Percentiles rank a stretch among this genome's conserved stretches.
Evolutionary conservation across 2,888 invertebrate species (phyloP).

Genomic region (Eristalis arbustorum): DNA sequence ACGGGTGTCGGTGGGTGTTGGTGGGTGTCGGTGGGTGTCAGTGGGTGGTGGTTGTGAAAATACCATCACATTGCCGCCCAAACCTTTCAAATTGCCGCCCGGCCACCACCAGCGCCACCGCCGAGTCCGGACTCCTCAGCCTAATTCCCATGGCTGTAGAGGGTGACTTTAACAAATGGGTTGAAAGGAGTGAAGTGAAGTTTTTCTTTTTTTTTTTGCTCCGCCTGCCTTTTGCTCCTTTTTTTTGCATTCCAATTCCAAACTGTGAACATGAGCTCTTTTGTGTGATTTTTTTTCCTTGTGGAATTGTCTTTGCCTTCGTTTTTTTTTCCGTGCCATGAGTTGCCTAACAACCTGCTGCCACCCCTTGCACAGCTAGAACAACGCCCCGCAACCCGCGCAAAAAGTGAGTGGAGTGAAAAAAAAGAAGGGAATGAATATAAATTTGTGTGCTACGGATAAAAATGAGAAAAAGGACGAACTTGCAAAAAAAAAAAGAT

Average conservation of each 20-base stretch:
- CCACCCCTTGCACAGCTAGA: not conserved
- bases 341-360: slow-evolving; percentile 55
- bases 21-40: too few relatives aligned
- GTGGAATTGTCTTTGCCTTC: slow-evolving; percentile 53
- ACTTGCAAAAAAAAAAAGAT: slow-evolving; percentile 7
- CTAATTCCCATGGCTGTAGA: slow-evolving; percentile 30
- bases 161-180: slow-evolving; percentile 69
- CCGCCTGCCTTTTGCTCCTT: not conserved
- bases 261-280: slow-evolving; percentile 70
- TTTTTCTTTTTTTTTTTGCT: slow-evolving; percentile 22
- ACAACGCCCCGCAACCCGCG: slow-evolving; percentile 9
- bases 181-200: slow-evolving; percentile 54
- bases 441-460: slow-evolving; percentile 63
- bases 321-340: slow-evolving; percentile 19
- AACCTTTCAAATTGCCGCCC: not conserved
- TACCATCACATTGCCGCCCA: not conserved
- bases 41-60: not conserved
- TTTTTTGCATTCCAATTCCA: slow-evolving; percentile 50
- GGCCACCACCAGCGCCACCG: not conserved
- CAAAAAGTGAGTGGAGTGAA: slow-evolving; percentile 14
- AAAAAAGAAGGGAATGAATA: slow-evolving; percentile 62
- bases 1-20: not conserved
- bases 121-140: not conserved
- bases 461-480: slow-evolving; percentile 17
- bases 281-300: slow-evolving; percentile 59